Evolutionary conservation across 2,113 vertebrate species (phyloP).

Genomic region (Pica pica): DNA sequence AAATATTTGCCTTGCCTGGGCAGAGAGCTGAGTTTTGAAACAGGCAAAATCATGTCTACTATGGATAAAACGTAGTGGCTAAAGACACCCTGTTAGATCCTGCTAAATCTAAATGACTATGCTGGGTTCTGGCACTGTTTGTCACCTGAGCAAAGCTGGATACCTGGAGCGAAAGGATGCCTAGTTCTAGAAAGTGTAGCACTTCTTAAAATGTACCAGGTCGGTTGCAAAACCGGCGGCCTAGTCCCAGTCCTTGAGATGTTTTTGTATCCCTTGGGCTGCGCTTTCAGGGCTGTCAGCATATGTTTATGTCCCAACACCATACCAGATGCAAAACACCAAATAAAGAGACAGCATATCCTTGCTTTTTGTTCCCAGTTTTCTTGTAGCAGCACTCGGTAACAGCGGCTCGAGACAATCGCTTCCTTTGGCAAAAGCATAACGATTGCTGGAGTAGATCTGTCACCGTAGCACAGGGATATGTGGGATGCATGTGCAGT

Average conservation of each 20-base stretch:
- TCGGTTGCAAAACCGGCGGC: background rate
- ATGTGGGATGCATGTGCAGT: background rate
- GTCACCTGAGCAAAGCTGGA: constrained; percentile 42
- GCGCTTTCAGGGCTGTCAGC: constrained; percentile 32
- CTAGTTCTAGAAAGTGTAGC: background rate
- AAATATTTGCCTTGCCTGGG: constrained; percentile 60
- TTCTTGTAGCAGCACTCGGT: constrained; percentile 2
- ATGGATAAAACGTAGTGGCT: background rate
- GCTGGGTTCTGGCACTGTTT: constrained; percentile 46
- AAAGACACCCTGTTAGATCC: constrained; percentile 45
- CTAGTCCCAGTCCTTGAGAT: background rate
- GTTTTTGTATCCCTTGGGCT: constrained; percentile 41
- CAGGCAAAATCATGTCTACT: constrained; percentile 48
- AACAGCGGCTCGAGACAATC: constrained; percentile 38
- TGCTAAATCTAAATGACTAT: background rate
- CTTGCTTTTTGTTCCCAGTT: background rate
- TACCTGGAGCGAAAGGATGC: constrained; percentile 30
- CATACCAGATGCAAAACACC: background rate
- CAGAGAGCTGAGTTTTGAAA: constrained; percentile 47
- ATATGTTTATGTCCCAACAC: background rate
- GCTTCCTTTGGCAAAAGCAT: constrained; percentile 28
- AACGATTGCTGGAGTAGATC: constrained; percentile 32
- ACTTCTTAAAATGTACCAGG: background rate
- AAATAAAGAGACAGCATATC: background rate
- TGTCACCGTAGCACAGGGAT: constrained; percentile 7